Percentiles rank a stretch among this genome's conserved stretches.
Conservation (phyloP, 2,797 vertebrate species). For the Centroberyx gerrardi region DNA sequence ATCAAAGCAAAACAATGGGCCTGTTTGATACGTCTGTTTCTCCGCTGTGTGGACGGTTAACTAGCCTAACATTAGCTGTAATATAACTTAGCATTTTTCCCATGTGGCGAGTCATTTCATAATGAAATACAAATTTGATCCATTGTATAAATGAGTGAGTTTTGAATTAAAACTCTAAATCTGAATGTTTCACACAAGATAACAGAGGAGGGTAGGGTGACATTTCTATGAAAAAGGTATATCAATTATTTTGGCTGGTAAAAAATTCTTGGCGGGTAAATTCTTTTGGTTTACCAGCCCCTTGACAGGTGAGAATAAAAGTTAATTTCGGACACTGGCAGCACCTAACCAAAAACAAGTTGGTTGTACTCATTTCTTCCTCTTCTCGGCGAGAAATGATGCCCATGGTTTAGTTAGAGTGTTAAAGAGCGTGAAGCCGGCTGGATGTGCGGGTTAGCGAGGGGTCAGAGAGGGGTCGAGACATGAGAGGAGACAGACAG, state of each 20-base stretch:
- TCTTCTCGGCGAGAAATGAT: conserved; percentile 38
- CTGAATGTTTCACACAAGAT: too few relatives aligned
- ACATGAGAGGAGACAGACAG: conserved; percentile 67
- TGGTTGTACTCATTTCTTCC: conserved; percentile 11
- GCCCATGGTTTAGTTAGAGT: conserved; percentile 62
- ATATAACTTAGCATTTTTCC: too few relatives aligned
- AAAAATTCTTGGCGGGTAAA: too few relatives aligned
- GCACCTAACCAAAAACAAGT: conserved; percentile 3
- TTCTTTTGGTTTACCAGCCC: conserved; percentile 6
- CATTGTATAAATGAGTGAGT: too few relatives aligned
- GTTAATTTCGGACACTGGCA: conserved; percentile 52
- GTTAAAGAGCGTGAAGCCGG: conserved; percentile 68
- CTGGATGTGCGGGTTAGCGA: conserved; percentile 72
- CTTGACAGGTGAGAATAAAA: neutral
- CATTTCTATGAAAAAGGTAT: too few relatives aligned
- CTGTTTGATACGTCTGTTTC: neutral
- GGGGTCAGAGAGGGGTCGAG: conserved; percentile 63
- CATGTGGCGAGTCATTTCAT: too few relatives aligned
- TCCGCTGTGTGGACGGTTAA: too few relatives aligned
- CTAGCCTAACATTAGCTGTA: neutral
- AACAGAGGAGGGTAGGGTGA: too few relatives aligned
- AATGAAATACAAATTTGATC: too few relatives aligned
- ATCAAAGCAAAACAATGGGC: too few relatives aligned
- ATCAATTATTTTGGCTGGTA: too few relatives aligned
- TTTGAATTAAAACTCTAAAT: too few relatives aligned